Conservation (phyloP, 2,888 invertebrate species). For the Ypsolopha sequella region DNA sequence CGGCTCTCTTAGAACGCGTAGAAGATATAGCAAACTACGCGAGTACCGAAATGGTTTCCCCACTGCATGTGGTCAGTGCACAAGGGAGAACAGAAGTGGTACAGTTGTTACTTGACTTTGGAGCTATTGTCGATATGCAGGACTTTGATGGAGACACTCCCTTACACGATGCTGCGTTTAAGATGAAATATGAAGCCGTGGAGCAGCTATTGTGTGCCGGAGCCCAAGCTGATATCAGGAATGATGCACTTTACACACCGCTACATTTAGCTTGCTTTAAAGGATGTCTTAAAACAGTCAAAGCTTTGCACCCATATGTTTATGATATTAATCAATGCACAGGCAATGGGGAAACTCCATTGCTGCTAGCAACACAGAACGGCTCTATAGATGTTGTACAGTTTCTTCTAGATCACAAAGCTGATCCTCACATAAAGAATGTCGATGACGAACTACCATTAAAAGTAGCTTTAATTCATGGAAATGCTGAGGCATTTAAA, state of each 20-base stretch:
- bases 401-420: conserved; percentile 45
- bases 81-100: conserved; percentile 48
- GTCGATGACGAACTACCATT: conserved; percentile 36
- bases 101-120: conserved; percentile 45
- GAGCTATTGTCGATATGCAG: conserved; percentile 48
- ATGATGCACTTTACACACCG: conserved; percentile 45
- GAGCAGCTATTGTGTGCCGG: conserved; percentile 47
- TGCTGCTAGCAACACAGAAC: conserved; percentile 43
- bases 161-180: conserved; percentile 51
- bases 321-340: conserved; percentile 43
- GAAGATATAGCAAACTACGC: conserved; percentile 51
- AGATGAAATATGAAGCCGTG: conserved; percentile 32
- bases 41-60: conserved; percentile 58
- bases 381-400: conserved; percentile 35
- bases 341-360: conserved; percentile 38
- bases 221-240: conserved; percentile 45
- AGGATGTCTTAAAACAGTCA: conserved; percentile 38
- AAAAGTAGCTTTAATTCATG: conserved; percentile 40
- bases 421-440: conserved; percentile 48
- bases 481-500: conserved; percentile 35
- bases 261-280: conserved; percentile 57
- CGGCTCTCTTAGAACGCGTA: conserved; percentile 38
- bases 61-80: conserved; percentile 47
- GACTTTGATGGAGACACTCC: conserved; percentile 65
- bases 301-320: conserved; percentile 39